A percentile compares a stretch with the other conserved stretches of the same genome.
Evolutionary conservation across 2,888 invertebrate species (phyloP).

Genomic region (Epinotia ramella): DNA sequence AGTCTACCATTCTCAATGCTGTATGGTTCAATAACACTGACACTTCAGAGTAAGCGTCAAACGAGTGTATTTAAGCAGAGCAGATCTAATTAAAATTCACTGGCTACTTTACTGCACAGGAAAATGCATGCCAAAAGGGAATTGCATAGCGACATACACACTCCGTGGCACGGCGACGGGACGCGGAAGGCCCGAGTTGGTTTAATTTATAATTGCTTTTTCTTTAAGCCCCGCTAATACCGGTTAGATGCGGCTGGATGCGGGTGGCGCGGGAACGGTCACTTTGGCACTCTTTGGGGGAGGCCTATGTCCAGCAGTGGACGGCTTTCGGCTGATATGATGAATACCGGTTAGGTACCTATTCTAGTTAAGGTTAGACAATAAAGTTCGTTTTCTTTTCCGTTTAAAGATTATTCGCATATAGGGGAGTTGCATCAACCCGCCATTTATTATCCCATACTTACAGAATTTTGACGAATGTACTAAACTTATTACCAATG

Average conservation of each 20-base stretch:
- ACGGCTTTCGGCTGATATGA: too few relatives aligned
- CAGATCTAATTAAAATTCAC: slow-evolving; percentile 54
- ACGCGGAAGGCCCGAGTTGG: neutral
- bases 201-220: slow-evolving; percentile 34
- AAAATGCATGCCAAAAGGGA: slow-evolving; percentile 51
- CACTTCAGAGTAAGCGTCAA: neutral
- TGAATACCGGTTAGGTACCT: slow-evolving; percentile 1
- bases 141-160: slow-evolving; percentile 53
- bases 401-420: neutral
- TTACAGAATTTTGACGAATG: neutral
- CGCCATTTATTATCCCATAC: neutral
- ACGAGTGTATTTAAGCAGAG: slow-evolving; percentile 1
- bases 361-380: slow-evolving; percentile 13
- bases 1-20: neutral
- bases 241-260: too few relatives aligned
- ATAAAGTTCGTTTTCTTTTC: neutral
- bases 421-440: neutral
- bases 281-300: too few relatives aligned
- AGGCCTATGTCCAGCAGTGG: too few relatives aligned
- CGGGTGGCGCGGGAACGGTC: too few relatives aligned
- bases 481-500: neutral
- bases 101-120: slow-evolving; percentile 47
- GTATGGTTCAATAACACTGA: neutral
- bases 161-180: slow-evolving; percentile 41
- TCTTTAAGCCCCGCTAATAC: slow-evolving; percentile 17